phyloP scores from a whole-genome alignment of 2,113 vertebrate genomes.

The Sialia sialis region DNA sequence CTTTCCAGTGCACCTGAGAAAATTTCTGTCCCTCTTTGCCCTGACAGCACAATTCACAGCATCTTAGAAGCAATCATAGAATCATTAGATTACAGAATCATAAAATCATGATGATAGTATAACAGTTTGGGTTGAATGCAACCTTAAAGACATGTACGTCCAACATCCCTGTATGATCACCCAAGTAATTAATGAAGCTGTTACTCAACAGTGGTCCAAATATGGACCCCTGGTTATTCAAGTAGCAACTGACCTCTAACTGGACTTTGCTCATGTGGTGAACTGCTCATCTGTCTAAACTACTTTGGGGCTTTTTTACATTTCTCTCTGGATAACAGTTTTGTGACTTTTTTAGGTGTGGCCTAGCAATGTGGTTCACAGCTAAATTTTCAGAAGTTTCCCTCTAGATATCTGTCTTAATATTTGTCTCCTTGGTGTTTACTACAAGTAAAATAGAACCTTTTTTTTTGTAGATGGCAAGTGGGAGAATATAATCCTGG shows the following conservation, averaged over 20 bases:
- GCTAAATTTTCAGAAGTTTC: background rate
- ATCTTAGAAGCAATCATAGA: background rate
- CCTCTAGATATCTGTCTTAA: background rate
- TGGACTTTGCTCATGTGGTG: background rate
- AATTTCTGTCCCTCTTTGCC: background rate
- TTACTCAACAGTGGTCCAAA: background rate
- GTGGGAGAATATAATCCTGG: background rate
- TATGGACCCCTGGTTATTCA: fast-evolving
- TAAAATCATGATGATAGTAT: background rate
- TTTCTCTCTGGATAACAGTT: background rate
- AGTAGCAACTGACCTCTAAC: background rate
- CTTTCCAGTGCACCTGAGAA: background rate
- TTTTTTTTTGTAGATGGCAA: background rate
- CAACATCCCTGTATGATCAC: background rate
- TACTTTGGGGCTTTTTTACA: background rate
- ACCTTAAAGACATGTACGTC: too few relatives aligned
- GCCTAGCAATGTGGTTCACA: background rate
- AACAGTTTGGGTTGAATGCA: background rate
- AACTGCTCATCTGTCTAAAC: background rate
- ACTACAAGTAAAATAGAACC: background rate
- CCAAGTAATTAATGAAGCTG: background rate
- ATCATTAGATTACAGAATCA: background rate
- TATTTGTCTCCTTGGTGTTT: background rate
- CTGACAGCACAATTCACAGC: background rate
- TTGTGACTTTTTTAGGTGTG: background rate